These are phyloP conservation scores for Diplodus puntazzo DNA, from an alignment of 2,797 vertebrate species.

Conservation along the genomic window DNA sequence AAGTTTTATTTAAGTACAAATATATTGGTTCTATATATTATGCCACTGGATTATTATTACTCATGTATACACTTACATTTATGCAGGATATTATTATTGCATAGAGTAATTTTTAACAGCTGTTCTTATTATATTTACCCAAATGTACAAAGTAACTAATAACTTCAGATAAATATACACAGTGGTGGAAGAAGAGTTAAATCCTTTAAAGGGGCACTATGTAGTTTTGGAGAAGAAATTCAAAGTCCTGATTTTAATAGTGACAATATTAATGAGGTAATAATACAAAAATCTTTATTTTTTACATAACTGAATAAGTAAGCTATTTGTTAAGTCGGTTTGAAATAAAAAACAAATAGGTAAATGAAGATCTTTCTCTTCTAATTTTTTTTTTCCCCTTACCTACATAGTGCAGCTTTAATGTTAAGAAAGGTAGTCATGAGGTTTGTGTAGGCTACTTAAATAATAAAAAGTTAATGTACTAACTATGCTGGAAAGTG, in stretches of 20 bases:
- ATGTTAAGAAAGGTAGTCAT: background rate
- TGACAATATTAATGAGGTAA: too few species aligned
- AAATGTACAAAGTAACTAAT: background rate
- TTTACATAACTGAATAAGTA: too few species aligned
- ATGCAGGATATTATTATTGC: background rate
- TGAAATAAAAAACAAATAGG: too few species aligned
- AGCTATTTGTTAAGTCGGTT: too few species aligned
- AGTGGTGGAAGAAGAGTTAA: background rate
- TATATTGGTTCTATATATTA: background rate
- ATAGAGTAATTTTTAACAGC: background rate
- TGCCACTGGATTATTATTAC: background rate
- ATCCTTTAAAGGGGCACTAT: background rate
- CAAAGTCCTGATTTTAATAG: too few species aligned
- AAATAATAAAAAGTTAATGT: background rate
- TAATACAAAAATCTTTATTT: too few species aligned
- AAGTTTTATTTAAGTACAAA: background rate
- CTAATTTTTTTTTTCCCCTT: too few species aligned
- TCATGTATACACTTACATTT: background rate
- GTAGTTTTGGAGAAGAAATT: too few species aligned
- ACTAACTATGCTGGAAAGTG: background rate
- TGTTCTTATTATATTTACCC: background rate
- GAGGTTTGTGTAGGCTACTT: background rate
- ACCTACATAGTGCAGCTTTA: too few species aligned
- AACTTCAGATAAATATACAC: background rate
- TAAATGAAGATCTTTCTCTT: too few species aligned